Conservation (phyloP, 2,888 invertebrate species). For the Diplazon laetatorius region DNA sequence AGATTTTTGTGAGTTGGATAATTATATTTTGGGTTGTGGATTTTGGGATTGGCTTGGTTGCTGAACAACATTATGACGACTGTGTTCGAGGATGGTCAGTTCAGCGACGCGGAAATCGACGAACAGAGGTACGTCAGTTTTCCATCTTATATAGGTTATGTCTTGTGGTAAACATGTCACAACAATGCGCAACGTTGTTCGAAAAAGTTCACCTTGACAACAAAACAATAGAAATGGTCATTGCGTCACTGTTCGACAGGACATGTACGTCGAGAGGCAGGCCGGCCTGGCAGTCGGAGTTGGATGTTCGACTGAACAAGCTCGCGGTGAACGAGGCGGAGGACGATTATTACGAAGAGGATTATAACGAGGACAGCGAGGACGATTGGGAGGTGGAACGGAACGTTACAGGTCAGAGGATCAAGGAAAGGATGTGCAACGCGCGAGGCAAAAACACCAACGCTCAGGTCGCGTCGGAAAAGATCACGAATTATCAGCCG, state of each 20-base stretch:
- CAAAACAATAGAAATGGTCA: neutral
- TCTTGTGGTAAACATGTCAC: conserved; percentile 12
- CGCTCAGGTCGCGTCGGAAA: conserved; percentile 84
- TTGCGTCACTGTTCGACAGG: conserved; percentile 12
- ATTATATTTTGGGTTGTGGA: neutral
- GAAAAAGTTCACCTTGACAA: neutral
- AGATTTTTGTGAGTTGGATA: conserved; percentile 7
- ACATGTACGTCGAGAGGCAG: conserved; percentile 18
- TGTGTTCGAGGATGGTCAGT: conserved; percentile 81
- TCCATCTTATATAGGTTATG: conserved; percentile 54
- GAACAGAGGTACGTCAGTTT: conserved; percentile 66
- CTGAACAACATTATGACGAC: conserved; percentile 62
- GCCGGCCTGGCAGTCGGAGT: conserved; percentile 27
- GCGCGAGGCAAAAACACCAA: conserved; percentile 81
- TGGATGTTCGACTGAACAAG: neutral
- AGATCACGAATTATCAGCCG: conserved; percentile 89
- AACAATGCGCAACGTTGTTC: conserved; percentile 27
- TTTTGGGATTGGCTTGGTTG: neutral
- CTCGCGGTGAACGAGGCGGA: conserved; percentile 39
- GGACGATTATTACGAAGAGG: conserved; percentile 63
- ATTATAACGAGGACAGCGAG: conserved; percentile 68
- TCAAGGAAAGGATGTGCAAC: conserved; percentile 74
- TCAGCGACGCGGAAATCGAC: conserved; percentile 82
- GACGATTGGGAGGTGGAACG: conserved; percentile 70
- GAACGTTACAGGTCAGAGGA: conserved; percentile 55